Conservation (phyloP, 2,888 invertebrate species). For the Steromphala cineraria region DNA sequence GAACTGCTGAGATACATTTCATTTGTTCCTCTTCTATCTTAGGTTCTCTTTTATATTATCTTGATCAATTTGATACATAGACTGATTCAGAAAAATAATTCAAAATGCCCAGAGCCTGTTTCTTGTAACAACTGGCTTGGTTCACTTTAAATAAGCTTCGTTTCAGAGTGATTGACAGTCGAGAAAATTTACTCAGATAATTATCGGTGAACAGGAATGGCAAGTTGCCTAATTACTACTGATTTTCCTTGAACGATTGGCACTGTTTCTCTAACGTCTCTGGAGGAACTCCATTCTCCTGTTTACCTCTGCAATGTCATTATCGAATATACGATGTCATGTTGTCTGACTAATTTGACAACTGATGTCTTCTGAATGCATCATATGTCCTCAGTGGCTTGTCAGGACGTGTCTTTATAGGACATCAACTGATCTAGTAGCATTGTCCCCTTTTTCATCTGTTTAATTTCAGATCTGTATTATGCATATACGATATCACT, state of each 20-base stretch:
- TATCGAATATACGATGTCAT: background rate
- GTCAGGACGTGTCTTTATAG: too few species aligned
- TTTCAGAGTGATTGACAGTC: slow-evolving; percentile 6
- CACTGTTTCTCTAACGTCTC: background rate
- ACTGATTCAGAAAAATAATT: too few species aligned
- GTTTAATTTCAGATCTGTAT: too few species aligned
- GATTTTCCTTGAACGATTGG: background rate
- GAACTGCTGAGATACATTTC: too few species aligned
- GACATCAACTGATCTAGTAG: too few species aligned
- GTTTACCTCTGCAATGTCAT: background rate
- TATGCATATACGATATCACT: too few species aligned
- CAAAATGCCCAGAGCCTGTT: background rate
- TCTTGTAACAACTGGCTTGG: background rate
- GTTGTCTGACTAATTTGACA: background rate
- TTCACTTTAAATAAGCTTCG: slow-evolving; percentile 13
- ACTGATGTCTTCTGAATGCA: background rate
- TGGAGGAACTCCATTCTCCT: background rate
- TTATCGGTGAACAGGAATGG: slow-evolving; percentile 1
- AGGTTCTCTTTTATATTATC: too few species aligned
- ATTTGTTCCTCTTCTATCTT: too few species aligned
- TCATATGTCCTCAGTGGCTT: too few species aligned
- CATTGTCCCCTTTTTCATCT: too few species aligned
- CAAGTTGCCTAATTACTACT: background rate
- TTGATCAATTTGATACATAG: too few species aligned
- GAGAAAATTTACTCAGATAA: slow-evolving; percentile 2